Evolutionary conservation across 2,113 vertebrate species (phyloP).

Genomic region (Ivindomyrus marchei): DNA sequence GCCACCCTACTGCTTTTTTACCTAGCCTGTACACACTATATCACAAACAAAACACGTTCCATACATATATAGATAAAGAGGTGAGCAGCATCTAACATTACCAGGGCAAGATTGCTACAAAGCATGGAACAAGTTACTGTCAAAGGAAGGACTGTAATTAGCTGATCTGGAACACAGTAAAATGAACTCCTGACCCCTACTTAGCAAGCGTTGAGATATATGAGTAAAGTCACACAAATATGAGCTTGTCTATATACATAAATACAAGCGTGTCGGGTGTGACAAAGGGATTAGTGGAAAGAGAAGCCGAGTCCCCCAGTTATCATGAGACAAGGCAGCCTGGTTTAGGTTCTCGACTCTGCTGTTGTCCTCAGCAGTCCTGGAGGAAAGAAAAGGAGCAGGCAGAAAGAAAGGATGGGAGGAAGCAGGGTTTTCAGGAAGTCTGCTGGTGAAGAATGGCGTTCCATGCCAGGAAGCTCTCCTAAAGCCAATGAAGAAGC

Average conservation of each 20-base stretch:
- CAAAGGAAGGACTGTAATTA: neutral
- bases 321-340: neutral
- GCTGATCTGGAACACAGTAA: neutral
- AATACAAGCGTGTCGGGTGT: neutral
- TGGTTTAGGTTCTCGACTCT: neutral
- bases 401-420: neutral
- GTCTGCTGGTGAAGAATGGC: neutral
- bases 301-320: neutral
- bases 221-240: neutral
- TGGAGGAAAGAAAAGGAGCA: neutral
- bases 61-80: too few relatives aligned
- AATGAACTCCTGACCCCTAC: neutral
- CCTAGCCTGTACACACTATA: neutral
- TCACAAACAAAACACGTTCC: too few relatives aligned
- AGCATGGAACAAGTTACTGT: neutral
- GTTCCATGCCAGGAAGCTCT: neutral
- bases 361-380: neutral
- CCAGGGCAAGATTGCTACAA: neutral
- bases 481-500: neutral
- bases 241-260: neutral
- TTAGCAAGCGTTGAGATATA: neutral
- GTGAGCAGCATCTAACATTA: too few relatives aligned
- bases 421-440: neutral
- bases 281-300: neutral
- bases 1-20: neutral